A percentile compares a stretch with the other conserved stretches of the same genome.
phyloP scores from a whole-genome alignment of 92 coral and sea anemone species.

The Palythoa grandiflora region DNA sequence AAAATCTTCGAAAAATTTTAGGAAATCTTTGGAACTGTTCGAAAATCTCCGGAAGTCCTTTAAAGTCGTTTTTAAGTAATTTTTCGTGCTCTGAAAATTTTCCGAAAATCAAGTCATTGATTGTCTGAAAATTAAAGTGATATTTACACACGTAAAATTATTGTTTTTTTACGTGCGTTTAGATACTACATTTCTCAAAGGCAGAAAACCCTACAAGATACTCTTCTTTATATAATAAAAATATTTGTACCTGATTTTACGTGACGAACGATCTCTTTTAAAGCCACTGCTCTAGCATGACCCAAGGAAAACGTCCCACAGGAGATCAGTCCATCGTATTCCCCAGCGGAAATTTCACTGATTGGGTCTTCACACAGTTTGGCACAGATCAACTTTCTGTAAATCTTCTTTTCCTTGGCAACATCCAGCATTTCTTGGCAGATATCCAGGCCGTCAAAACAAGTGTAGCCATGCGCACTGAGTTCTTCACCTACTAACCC shows the following conservation, averaged over 20 bases:
- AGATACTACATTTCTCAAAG: too few species aligned
- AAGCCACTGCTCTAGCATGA: background rate
- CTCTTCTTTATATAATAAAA: too few species aligned
- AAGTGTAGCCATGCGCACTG: background rate
- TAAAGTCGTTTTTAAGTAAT: too few species aligned
- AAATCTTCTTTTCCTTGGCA: conserved; percentile 11
- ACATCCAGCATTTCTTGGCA: conserved; percentile 4
- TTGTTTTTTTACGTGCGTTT: too few species aligned
- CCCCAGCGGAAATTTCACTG: background rate
- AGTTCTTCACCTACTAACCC: conserved; percentile 4
- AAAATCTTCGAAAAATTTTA: too few species aligned
- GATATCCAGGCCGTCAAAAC: background rate
- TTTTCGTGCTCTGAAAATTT: too few species aligned
- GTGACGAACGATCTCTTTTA: conserved; percentile 7
- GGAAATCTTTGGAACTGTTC: too few species aligned
- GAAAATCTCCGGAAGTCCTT: too few species aligned
- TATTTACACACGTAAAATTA: too few species aligned
- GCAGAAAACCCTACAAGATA: too few species aligned
- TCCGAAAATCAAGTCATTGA: too few species aligned
- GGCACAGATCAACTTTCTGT: conserved; percentile 14
- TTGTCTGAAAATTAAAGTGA: too few species aligned
- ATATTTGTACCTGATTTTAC: background rate
- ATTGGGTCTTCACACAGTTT: background rate
- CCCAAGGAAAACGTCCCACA: conserved; percentile 1
- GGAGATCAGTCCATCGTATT: conserved; percentile 1